A percentile compares a stretch with the other conserved stretches of the same genome.
Conservation (phyloP, 1,140 invertebrate genomes). For the Drosophila equinoxialis region DNA sequence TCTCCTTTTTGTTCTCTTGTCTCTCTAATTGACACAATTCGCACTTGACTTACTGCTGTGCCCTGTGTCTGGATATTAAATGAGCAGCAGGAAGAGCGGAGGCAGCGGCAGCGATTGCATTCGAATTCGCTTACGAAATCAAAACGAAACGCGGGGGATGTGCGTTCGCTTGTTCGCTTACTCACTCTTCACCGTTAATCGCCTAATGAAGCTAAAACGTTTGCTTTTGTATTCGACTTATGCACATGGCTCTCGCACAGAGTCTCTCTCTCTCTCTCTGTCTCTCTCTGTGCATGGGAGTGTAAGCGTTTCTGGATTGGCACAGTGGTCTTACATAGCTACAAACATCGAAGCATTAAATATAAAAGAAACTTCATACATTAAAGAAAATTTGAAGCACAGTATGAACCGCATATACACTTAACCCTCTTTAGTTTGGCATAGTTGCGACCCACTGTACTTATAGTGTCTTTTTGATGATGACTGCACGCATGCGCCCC, state of each 20-base stretch:
- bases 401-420: no score
- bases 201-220: slow-evolving; percentile 77
- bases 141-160: slow-evolving; percentile 2
- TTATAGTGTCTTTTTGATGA: neutral
- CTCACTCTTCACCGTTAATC: slow-evolving; percentile 50
- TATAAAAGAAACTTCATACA: no score
- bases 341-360: no score
- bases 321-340: slow-evolving; percentile 33
- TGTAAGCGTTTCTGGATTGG: neutral
- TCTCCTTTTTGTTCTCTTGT: neutral
- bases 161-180: neutral
- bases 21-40: slow-evolving; percentile 70
- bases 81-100: slow-evolving; percentile 38
- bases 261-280: no score
- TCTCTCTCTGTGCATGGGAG: no score
- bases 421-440: neutral
- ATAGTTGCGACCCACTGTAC: slow-evolving; percentile 40
- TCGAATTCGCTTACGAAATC: slow-evolving; percentile 12
- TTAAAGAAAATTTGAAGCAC: no score
- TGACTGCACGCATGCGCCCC: slow-evolving; percentile 17
- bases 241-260: no score
- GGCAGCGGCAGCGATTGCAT: slow-evolving; percentile 31
- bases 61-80: slow-evolving; percentile 46
- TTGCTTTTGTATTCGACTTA: slow-evolving; percentile 42
- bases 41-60: slow-evolving; percentile 76